Conservation (phyloP, 2,888 invertebrate species). For the Nymphalis urticae region DNA sequence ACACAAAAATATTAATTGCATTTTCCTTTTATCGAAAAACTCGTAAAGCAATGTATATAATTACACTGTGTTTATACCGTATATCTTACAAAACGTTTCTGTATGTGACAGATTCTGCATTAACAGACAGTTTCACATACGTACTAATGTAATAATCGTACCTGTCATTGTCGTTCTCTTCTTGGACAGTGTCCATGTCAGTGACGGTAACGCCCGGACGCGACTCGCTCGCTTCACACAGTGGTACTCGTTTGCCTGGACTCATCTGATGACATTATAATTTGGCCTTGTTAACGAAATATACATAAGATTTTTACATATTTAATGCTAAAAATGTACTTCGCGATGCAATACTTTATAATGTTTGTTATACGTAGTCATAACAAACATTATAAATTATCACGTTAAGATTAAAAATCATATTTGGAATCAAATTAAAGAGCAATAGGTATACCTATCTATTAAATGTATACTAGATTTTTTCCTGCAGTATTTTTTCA, state of each 20-base stretch:
- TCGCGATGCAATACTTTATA: too few species aligned
- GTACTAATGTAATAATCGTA: conserved; percentile 39
- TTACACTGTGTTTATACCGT: not conserved
- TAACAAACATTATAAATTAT: too few species aligned
- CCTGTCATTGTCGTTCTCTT: conserved; percentile 78
- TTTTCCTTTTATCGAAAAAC: not conserved
- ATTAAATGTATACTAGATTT: conserved; percentile 55
- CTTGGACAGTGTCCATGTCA: conserved; percentile 78
- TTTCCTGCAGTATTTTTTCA: conserved; percentile 65
- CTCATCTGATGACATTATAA: conserved; percentile 60
- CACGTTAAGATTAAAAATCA: too few species aligned
- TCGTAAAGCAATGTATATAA: not conserved
- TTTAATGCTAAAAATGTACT: not conserved
- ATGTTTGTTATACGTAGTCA: too few species aligned
- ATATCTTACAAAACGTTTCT: not conserved
- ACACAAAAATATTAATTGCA: conserved; percentile 16
- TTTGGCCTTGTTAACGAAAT: conserved; percentile 30
- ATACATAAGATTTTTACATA: not conserved
- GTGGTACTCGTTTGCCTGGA: conserved; percentile 61
- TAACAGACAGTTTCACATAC: conserved; percentile 9
- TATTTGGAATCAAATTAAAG: not conserved
- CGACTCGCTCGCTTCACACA: conserved; percentile 61
- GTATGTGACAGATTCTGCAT: conserved; percentile 5
- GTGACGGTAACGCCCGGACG: conserved; percentile 69
- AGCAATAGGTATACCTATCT: conserved; percentile 50